Evolutionary conservation across 2,888 invertebrate genomes (phyloP).

Genomic region (Cylloceria caligata): DNA sequence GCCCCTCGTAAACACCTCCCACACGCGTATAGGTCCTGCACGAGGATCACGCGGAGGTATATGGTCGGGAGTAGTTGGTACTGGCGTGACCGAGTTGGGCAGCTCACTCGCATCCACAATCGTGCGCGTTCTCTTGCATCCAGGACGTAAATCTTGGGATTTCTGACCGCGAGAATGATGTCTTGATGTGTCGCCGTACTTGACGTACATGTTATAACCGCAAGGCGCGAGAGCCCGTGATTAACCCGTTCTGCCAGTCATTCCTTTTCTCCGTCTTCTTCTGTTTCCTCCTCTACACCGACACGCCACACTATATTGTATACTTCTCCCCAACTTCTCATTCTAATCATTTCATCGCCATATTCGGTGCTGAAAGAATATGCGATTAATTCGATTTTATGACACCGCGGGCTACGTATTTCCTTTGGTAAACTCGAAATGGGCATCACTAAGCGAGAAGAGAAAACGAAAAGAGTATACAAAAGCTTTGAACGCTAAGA

Average conservation of each 20-base stretch:
- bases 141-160: conserved; percentile 67
- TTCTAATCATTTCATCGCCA: conserved; percentile 43
- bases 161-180: conserved; percentile 75
- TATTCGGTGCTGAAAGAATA: conserved; percentile 52
- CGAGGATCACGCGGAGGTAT: conserved; percentile 38
- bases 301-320: conserved; percentile 20
- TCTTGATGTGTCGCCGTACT: conserved; percentile 77
- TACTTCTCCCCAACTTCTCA: background rate
- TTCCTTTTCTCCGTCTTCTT: conserved; percentile 56
- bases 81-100: conserved; percentile 56
- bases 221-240: conserved; percentile 66
- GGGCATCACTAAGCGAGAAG: background rate
- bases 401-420: conserved; percentile 7
- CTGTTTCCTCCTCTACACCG: conserved; percentile 30
- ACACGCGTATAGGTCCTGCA: conserved; percentile 69
- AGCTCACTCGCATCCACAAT: conserved; percentile 21
- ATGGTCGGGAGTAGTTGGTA: conserved; percentile 11
- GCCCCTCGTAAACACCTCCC: conserved; percentile 79
- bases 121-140: conserved; percentile 25
- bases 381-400: conserved; percentile 51
- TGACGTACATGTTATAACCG: conserved; percentile 65
- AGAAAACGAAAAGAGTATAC: conserved; percentile 27
- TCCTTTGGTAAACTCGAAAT: background rate
- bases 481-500: conserved; percentile 3
- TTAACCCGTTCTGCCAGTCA: conserved; percentile 71